phyloP scores from a whole-genome alignment of 2,113 vertebrate genomes.

The Zingel zingel region DNA sequence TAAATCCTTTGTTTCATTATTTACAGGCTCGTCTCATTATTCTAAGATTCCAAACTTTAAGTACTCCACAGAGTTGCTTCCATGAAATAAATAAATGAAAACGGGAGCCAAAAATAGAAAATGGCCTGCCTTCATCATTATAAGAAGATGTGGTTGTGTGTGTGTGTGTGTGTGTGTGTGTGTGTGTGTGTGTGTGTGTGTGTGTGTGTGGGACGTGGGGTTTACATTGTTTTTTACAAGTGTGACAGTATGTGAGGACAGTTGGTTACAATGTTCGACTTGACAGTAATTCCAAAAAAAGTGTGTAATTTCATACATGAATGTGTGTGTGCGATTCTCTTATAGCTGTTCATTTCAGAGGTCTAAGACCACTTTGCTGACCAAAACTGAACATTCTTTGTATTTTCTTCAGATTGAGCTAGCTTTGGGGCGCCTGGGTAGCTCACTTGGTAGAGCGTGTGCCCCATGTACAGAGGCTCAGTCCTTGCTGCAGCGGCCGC shows the following conservation, averaged over 20 bases:
- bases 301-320: not conserved
- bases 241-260: constrained; percentile 8
- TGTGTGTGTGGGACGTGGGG: constrained; percentile 2
- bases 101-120: constrained; percentile 50
- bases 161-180: too few species aligned
- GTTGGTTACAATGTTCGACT: not conserved
- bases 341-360: not conserved
- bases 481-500: too few species aligned
- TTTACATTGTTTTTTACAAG: constrained; percentile 28
- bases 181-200: too few species aligned
- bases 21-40: constrained; percentile 75
- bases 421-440: not conserved
- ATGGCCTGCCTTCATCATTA: constrained; percentile 51
- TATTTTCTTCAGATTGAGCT: not conserved
- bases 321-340: not conserved
- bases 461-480: too few species aligned
- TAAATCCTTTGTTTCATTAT: constrained; percentile 80
- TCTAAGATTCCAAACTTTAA: constrained; percentile 57
- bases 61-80: constrained; percentile 54
- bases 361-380: not conserved
- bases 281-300: constrained; percentile 32
- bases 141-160: constrained; percentile 13
- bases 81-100: constrained; percentile 67
- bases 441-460: too few species aligned
- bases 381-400: not conserved